These are phyloP conservation scores for Pseudoatta argentina DNA, from an alignment of 1,140 invertebrate genomes.

Conservation along the genomic window DNA sequence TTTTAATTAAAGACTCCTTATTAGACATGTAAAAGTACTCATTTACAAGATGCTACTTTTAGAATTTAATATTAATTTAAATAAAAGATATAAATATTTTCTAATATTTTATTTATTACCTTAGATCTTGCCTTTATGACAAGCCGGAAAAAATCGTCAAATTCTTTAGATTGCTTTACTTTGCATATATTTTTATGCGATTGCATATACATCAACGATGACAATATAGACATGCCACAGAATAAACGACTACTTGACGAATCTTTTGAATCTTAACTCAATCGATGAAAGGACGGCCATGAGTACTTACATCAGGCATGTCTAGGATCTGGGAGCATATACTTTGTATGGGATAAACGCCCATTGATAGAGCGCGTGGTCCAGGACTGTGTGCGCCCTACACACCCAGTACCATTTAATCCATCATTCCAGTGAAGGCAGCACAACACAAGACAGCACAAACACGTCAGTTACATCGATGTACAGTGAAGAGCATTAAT, in stretches of 20 bases:
- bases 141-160: background rate
- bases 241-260: conserved; percentile 58
- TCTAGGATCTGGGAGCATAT: conserved; percentile 94
- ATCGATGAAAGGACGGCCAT: conserved; percentile 33
- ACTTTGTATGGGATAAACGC: conserved; percentile 94
- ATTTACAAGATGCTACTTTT: conserved; percentile 5
- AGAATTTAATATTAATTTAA: background rate
- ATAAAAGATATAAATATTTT: background rate
- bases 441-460: conserved; percentile 85
- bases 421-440: conserved; percentile 82
- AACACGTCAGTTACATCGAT: conserved; percentile 77
- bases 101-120: background rate
- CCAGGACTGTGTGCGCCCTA: conserved; percentile 95
- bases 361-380: conserved; percentile 94
- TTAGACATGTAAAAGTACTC: background rate
- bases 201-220: conserved; percentile 66
- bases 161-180: background rate
- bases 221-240: conserved; percentile 79
- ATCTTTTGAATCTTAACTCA: conserved; percentile 44
- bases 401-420: conserved; percentile 81
- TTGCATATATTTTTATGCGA: conserved; percentile 5
- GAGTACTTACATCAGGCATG: conserved; percentile 94
- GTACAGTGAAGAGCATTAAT: conserved; percentile 33
- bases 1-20: background rate
- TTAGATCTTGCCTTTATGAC: background rate